A percentile compares a stretch with the other conserved stretches of the same genome.
These are phyloP conservation scores for Tethea ocularis DNA, from an alignment of 2,888 invertebrate species.

Conservation along the genomic window DNA sequence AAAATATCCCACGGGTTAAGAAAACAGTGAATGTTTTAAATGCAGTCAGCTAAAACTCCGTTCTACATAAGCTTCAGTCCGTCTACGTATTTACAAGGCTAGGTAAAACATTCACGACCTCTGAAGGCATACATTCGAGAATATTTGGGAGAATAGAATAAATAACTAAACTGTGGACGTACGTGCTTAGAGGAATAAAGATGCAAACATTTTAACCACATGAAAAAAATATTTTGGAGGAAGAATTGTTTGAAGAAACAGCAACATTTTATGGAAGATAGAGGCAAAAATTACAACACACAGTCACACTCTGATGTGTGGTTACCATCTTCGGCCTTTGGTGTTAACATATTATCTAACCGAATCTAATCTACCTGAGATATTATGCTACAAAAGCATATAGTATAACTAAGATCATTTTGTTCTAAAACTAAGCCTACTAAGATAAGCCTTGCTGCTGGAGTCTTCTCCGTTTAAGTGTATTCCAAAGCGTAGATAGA, in stretches of 20 bases:
- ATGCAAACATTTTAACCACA: not conserved
- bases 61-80: not conserved
- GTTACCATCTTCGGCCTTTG: too few species aligned
- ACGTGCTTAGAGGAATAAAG: conserved; percentile 1
- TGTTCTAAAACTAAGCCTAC: too few species aligned
- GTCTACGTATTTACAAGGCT: not conserved
- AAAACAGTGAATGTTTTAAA: not conserved
- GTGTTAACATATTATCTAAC: too few species aligned
- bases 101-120: conserved; percentile 4
- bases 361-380: too few species aligned
- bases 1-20: not conserved
- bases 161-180: not conserved
- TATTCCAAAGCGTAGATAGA: too few species aligned
- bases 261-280: not conserved
- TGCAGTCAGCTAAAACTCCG: not conserved
- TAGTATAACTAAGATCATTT: too few species aligned
- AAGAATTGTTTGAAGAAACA: too few species aligned
- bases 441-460: too few species aligned
- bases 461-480: too few species aligned
- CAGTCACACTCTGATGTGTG: too few species aligned
- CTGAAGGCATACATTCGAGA: not conserved
- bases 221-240: not conserved
- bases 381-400: too few species aligned
- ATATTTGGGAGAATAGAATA: not conserved
- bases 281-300: not conserved